Conservation (phyloP, 1,140 invertebrate genomes). For the Octopus sinensis region DNA sequence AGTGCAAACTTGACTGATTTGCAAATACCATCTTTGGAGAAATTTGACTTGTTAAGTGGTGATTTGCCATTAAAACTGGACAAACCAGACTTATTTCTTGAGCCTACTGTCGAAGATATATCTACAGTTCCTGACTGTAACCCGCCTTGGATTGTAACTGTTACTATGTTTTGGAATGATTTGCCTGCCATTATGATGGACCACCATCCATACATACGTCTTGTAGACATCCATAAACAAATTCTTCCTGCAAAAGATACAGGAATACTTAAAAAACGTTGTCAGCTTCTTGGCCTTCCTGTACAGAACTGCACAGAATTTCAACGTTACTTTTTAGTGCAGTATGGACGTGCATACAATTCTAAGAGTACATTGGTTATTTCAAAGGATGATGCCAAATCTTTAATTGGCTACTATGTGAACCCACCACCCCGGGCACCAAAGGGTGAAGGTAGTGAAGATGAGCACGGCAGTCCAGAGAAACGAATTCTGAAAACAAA, state of each 20-base stretch:
- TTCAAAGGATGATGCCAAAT: constrained; percentile 48
- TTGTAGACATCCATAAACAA: constrained; percentile 57
- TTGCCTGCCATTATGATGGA: constrained; percentile 53
- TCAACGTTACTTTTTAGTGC: constrained; percentile 55
- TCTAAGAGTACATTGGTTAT: constrained; percentile 55
- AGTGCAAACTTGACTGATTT: constrained; percentile 6
- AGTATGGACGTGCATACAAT: constrained; percentile 52
- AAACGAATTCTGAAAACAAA: neutral
- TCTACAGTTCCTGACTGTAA: constrained; percentile 29
- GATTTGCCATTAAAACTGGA: constrained; percentile 25
- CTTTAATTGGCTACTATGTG: constrained; percentile 54
- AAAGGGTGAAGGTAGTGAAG: constrained; percentile 23
- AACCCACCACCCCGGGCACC: constrained; percentile 40
- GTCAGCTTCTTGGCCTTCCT: constrained; percentile 50
- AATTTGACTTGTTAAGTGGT: constrained; percentile 32
- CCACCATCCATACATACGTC: constrained; percentile 47
- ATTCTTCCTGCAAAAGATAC: constrained; percentile 57
- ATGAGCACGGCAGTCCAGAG: neutral
- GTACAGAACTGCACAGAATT: constrained; percentile 55
- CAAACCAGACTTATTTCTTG: constrained; percentile 28
- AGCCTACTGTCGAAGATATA: constrained; percentile 19
- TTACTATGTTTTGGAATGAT: constrained; percentile 56
- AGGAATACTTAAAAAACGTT: constrained; percentile 55
- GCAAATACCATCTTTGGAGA: constrained; percentile 20
- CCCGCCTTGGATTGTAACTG: constrained; percentile 51